A percentile compares a stretch with the other conserved stretches of the same genome.
Conservation (phyloP, 2,113 vertebrate genomes). For the Percopsis transmontana region DNA sequence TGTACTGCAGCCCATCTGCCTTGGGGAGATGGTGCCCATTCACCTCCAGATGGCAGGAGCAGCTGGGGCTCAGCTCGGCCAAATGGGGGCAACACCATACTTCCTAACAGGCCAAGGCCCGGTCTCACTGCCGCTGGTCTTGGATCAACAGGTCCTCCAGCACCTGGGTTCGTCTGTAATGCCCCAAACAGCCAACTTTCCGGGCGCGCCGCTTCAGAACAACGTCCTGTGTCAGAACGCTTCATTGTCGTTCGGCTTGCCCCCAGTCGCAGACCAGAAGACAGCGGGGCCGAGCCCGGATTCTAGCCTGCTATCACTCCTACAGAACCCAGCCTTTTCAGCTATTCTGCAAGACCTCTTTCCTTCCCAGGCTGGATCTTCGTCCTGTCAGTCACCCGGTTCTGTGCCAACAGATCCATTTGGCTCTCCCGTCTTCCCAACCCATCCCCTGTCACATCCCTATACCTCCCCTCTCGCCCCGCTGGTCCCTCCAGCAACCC, state of each 20-base stretch:
- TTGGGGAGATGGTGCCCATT: conserved; percentile 94
- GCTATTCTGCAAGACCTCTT: conserved; percentile 94
- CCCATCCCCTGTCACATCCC: conserved; percentile 79
- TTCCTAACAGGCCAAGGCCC: conserved; percentile 91
- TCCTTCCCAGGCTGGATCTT: conserved; percentile 78
- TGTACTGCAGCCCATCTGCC: conserved; percentile 92
- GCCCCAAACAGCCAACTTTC: conserved; percentile 78
- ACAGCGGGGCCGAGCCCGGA: conserved; percentile 81
- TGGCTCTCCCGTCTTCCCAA: conserved; percentile 67
- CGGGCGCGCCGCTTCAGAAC: conserved; percentile 79
- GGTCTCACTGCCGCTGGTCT: conserved; percentile 87
- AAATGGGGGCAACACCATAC: conserved; percentile 83
- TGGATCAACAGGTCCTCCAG: conserved; percentile 96
- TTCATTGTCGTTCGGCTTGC: conserved; percentile 74
- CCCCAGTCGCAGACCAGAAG: conserved; percentile 82
- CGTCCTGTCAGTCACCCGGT: conserved; percentile 80
- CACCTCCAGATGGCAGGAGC: conserved; percentile 91
- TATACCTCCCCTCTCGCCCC: conserved; percentile 88
- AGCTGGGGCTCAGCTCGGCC: conserved; percentile 81
- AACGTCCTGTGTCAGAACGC: conserved; percentile 82
- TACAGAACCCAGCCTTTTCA: conserved; percentile 89
- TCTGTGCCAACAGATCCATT: conserved; percentile 73
- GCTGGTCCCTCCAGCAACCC: conserved; percentile 90
- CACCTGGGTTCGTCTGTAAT: conserved; percentile 89
- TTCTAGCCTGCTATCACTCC: conserved; percentile 82